These are phyloP conservation scores for Drosophila pseudotalamancana DNA, from an alignment of 2,888 invertebrate species.

Conservation along the genomic window DNA sequence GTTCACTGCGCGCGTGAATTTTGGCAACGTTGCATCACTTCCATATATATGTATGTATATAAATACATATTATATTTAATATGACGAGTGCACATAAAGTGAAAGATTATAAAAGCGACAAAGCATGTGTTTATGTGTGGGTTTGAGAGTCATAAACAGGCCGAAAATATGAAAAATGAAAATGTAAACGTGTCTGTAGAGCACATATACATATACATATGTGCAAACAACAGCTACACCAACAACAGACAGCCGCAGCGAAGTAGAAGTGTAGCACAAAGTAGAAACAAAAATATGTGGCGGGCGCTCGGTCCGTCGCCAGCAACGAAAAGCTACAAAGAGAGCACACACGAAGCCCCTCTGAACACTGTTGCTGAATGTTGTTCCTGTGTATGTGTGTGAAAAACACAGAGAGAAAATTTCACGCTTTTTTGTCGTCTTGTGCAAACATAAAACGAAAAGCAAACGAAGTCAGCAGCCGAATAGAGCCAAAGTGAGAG, in stretches of 20 bases:
- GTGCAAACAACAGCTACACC: constrained; percentile 12
- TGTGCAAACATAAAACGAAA: constrained; percentile 78
- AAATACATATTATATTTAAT: constrained; percentile 24
- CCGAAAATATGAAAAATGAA: constrained; percentile 78
- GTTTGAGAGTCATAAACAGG: constrained; percentile 39
- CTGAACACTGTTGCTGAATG: constrained; percentile 12
- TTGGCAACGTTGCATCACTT: constrained; percentile 64
- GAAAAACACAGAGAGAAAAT: constrained; percentile 76
- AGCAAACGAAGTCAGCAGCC: constrained; percentile 60
- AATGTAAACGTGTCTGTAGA: constrained; percentile 78
- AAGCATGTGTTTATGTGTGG: constrained; percentile 26
- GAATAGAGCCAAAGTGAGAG: constrained; percentile 56
- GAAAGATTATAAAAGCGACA: constrained; percentile 59
- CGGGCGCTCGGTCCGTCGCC: constrained; percentile 42
- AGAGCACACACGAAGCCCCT: constrained; percentile 47
- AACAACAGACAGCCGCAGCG: constrained; percentile 39
- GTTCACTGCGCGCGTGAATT: constrained; percentile 58
- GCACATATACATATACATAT: constrained; percentile 53
- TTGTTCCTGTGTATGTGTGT: constrained; percentile 30
- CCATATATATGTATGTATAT: background rate
- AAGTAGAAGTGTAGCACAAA: constrained; percentile 76
- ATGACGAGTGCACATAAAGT: constrained; percentile 50
- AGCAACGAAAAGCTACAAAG: constrained; percentile 51
- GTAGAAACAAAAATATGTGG: constrained; percentile 73
- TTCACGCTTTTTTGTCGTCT: constrained; percentile 60